A percentile compares a stretch with the other conserved stretches of the same genome.
These are phyloP conservation scores for Scartelaos histophorus DNA, from an alignment of 2,113 vertebrate genomes.

Conservation along the genomic window DNA sequence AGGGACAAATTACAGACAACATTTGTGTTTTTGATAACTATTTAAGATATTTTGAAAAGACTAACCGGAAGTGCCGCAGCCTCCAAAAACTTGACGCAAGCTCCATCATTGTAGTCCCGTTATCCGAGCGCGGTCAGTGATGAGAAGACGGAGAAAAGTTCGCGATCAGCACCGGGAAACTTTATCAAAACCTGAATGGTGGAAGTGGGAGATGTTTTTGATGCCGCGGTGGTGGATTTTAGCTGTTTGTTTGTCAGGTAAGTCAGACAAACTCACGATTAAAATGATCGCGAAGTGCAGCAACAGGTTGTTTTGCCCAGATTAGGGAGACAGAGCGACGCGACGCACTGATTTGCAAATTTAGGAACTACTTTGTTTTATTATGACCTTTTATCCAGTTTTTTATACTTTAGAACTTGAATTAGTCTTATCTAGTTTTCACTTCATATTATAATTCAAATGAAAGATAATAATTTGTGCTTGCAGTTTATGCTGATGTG, in stretches of 20 bases:
- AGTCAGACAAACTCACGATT: conserved; percentile 12
- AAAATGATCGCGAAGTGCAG: neutral
- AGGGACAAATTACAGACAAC: too few relatives aligned
- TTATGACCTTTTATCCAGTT: neutral
- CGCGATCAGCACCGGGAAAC: neutral
- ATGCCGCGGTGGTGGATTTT: conserved; percentile 50
- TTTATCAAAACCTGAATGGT: neutral
- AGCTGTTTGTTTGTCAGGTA: conserved; percentile 61
- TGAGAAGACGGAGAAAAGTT: conserved; percentile 31
- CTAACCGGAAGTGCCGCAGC: neutral
- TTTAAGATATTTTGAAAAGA: neutral
- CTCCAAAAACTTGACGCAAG: conserved; percentile 2
- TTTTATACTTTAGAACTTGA: neutral
- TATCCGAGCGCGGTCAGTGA: conserved; percentile 2
- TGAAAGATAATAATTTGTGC: neutral
- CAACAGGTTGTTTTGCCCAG: conserved; percentile 42
- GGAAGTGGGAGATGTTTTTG: conserved; percentile 36
- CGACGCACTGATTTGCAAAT: neutral
- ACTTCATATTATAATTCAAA: neutral
- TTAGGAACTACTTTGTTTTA: neutral
- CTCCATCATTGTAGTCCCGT: conserved; percentile 3
- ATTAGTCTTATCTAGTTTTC: neutral
- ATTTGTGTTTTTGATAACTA: too few relatives aligned
- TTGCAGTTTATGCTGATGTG: neutral
- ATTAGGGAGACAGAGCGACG: neutral